Evolutionary conservation across 2,113 vertebrate species (phyloP).

Genomic region (Sapayoa aenigma): DNA sequence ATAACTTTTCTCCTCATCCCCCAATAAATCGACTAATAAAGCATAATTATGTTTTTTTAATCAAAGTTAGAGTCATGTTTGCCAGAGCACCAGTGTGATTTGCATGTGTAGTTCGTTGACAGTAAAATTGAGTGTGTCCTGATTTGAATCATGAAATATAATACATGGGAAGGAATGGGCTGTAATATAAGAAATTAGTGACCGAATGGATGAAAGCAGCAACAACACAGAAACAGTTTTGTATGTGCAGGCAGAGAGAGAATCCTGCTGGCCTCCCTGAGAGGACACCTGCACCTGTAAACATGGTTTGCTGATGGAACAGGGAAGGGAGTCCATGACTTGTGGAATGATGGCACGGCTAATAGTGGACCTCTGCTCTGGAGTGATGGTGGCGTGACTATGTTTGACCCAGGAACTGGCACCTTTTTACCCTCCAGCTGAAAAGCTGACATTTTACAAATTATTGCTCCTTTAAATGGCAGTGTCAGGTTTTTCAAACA

Average conservation of each 20-base stretch:
- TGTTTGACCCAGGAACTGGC: neutral
- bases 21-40: neutral
- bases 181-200: neutral
- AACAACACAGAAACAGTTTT: neutral
- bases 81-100: neutral
- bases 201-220: neutral
- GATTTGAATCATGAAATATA: neutral
- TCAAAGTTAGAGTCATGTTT: neutral
- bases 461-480: neutral
- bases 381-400: neutral
- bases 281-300: neutral
- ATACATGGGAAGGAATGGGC: neutral
- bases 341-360: neutral
- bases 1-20: neutral
- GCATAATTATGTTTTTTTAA: neutral
- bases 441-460: neutral
- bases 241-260: neutral
- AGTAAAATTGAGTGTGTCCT: neutral
- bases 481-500: neutral
- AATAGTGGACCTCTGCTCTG: neutral
- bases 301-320: neutral
- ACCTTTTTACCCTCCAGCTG: neutral
- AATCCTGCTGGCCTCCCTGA: neutral
- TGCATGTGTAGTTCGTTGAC: neutral
- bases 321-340: neutral